These are phyloP conservation scores for Eumerus sabulonum DNA, from an alignment of 2,888 invertebrate species.

Conservation along the genomic window DNA sequence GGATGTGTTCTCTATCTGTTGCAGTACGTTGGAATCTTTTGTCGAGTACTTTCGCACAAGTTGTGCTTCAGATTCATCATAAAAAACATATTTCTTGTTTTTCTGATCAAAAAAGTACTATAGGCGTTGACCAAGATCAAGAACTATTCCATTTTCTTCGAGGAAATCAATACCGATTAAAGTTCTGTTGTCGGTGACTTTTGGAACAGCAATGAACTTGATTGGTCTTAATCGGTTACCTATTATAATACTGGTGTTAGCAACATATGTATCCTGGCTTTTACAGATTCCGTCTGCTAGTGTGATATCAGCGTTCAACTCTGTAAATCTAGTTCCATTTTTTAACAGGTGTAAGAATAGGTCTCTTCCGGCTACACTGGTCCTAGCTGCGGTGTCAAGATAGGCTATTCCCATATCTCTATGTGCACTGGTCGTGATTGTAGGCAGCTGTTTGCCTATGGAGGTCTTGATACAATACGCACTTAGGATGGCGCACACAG, in stretches of 20 bases:
- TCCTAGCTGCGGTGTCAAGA: constrained; percentile 38
- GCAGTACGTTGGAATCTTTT: not conserved
- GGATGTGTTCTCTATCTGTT: no score
- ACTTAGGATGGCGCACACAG: constrained; percentile 6
- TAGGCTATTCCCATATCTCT: constrained; percentile 35
- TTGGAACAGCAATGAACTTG: constrained; percentile 21
- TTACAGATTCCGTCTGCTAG: constrained; percentile 15
- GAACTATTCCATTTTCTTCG: constrained; percentile 19
- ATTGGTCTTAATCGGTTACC: constrained; percentile 29
- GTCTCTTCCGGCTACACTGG: constrained; percentile 33
- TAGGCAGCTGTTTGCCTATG: constrained; percentile 14
- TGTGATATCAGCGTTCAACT: constrained; percentile 7
- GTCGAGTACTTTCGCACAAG: not conserved
- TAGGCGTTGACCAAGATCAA: constrained; percentile 13
- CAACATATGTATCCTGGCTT: constrained; percentile 4
- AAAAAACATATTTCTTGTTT: constrained; percentile 5
- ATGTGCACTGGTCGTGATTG: constrained; percentile 25
- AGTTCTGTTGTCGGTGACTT: constrained; percentile 27
- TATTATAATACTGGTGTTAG: constrained; percentile 21
- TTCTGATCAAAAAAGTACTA: constrained; percentile 19
- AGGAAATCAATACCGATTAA: constrained; percentile 41
- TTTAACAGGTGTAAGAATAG: constrained; percentile 7
- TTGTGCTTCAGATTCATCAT: constrained; percentile 1
- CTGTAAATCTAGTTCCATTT: constrained; percentile 11
- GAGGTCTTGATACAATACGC: constrained; percentile 1